phyloP scores from a whole-genome alignment of 2,113 vertebrate species.

The Brachypteracias leptosomus region DNA sequence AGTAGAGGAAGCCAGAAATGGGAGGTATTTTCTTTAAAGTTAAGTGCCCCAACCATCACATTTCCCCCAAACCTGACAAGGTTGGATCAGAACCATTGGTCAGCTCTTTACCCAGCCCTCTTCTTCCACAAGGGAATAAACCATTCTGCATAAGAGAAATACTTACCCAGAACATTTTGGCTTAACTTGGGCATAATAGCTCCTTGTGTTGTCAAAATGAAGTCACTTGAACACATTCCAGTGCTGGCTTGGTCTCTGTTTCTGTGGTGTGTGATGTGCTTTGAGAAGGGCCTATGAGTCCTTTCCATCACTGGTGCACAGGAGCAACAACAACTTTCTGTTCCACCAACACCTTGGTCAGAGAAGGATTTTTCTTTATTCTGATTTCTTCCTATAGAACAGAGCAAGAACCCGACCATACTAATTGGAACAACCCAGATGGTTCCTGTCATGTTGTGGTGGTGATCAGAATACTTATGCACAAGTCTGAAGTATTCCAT shows the following conservation, averaged over 20 bases:
- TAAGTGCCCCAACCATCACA: not conserved
- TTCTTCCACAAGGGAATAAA: not conserved
- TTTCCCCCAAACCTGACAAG: not conserved
- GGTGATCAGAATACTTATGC: accelerated
- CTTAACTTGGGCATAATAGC: not conserved
- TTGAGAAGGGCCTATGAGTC: not conserved
- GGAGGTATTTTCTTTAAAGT: not conserved
- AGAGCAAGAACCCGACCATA: not conserved
- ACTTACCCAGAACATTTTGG: not conserved
- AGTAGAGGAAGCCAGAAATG: not conserved
- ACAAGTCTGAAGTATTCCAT: accelerated
- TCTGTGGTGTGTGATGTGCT: not conserved
- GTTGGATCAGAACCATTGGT: not conserved
- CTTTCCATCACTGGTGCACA: not conserved
- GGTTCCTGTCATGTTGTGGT: not conserved
- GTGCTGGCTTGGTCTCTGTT: not conserved
- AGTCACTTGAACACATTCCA: not conserved
- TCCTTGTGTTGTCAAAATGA: not conserved
- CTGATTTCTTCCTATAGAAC: not conserved
- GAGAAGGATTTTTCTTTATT: not conserved
- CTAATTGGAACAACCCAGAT: not conserved
- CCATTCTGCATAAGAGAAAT: not conserved
- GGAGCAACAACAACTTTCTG: not conserved
- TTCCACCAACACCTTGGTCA: not conserved
- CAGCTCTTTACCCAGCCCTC: not conserved